Evolutionary conservation across 2,113 vertebrate species (phyloP), one percentile per base, ranked within the genome.

Genomic region (Podilymbus podiceps): DNA sequence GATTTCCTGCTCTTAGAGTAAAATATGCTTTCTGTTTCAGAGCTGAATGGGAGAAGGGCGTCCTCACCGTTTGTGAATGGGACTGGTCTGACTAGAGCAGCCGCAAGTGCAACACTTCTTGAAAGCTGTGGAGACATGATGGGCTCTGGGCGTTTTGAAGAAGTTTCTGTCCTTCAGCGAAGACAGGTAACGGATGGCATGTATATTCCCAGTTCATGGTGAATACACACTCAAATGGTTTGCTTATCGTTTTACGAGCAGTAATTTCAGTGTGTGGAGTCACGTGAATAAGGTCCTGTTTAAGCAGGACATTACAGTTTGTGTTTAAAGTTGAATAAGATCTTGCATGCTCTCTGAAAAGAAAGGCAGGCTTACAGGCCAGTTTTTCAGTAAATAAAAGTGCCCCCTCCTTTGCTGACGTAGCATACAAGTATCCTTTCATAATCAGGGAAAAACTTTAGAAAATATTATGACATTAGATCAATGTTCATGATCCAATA

Each of bases 41-140:
- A 46, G 62, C 31, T 58, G 66, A 76, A 33, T 12, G 15, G 28
- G n/a, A 68, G 67, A 82, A 90, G 44, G 24, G n/a, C 60, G 31
- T 12, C 40, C 49, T 81, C 23, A 44, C 56, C 1, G 0, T n/a
- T 13, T 0, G 3, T 30, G 38, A 71, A 40, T 0, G 4, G 63
- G n/a, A 3, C 7, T 2, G 35, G 35, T 46, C 60, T 75, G 52
- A 22, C 71, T 74, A 85, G 62, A 68, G 63, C 17, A 77, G 50
- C 42, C 5, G 0, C 25, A 62, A 47, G 11, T 2, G 7, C 15
- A 52, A 44, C 59, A 27, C 28, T 71, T 86, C 38, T 71, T 49
- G 80, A 56, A 71, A 94, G 63, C 49, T 20, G 8, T 0, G 0
- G 23, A 55, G 27, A 49, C 12, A 1, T n/a, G 53, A 58, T 1